Percentiles rank a stretch among this genome's conserved stretches.
phyloP scores from a whole-genome alignment of 2,113 vertebrate genomes.

The Oreocharis arfaki region DNA sequence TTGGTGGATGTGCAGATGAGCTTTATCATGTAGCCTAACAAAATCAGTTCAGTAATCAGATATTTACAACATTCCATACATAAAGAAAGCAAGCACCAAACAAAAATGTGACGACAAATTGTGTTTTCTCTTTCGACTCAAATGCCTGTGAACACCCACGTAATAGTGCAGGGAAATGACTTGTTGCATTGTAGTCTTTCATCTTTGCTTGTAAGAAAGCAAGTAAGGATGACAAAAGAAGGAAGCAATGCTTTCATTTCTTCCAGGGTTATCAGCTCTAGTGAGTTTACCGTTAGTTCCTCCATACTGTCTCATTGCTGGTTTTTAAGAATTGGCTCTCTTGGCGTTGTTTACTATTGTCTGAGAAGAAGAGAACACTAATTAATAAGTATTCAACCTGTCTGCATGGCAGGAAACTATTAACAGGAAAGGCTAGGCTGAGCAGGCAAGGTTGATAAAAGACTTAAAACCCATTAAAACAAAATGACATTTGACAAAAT shows the following conservation, averaged over 20 bases:
- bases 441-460: not conserved
- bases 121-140: not conserved
- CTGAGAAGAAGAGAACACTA: not conserved
- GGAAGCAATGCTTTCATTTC: not conserved
- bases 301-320: not conserved
- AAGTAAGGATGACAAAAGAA: not conserved
- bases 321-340: not conserved
- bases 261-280: not conserved
- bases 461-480: not conserved
- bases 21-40: not conserved
- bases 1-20: accelerated
- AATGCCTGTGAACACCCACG: not conserved
- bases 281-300: not conserved
- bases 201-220: not conserved
- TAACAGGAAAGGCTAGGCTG: not conserved
- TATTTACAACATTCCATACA: accelerated
- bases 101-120: not conserved
- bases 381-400: not conserved
- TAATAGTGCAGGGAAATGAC: not conserved
- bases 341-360: not conserved
- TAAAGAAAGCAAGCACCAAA: not conserved
- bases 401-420: not conserved
- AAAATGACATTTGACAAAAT: not conserved
- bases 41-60: not conserved
- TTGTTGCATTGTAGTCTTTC: not conserved